A percentile compares a stretch with the other conserved stretches of the same genome.
These are phyloP conservation scores for Leucophenga montana DNA, from an alignment of 2,888 invertebrate genomes.

Conservation along the genomic window DNA sequence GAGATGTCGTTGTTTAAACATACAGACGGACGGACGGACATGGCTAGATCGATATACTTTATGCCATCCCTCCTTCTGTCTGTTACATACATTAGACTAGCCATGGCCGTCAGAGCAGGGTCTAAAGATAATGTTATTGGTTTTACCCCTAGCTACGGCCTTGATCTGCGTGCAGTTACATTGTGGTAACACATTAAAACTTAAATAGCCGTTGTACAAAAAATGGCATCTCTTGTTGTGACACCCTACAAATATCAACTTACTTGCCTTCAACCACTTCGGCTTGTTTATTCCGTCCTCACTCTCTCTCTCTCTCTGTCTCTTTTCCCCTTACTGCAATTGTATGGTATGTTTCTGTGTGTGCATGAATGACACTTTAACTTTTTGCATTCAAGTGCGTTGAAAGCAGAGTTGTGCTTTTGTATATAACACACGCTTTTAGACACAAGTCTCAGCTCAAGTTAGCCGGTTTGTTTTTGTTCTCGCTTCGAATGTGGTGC, in stretches of 20 bases:
- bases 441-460: conserved; percentile 23
- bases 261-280: background rate
- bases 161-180: too few species aligned
- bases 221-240: background rate
- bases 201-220: too few species aligned
- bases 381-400: conserved; percentile 45
- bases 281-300: too few species aligned
- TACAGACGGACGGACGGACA: too few species aligned
- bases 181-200: background rate
- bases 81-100: too few species aligned
- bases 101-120: too few species aligned
- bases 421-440: conserved; percentile 45
- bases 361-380: conserved; percentile 32
- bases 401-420: conserved; percentile 57
- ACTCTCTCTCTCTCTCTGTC: background rate
- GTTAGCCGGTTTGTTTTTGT: conserved; percentile 26
- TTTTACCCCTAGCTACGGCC: too few species aligned
- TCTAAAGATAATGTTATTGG: too few species aligned
- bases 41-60: too few species aligned
- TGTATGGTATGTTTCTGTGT: conserved; percentile 32
- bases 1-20: too few species aligned
- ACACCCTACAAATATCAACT: conserved; percentile 36
- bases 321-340: background rate
- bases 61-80: too few species aligned
- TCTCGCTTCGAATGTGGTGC: background rate